Evolutionary conservation across 2,797 vertebrate genomes (phyloP).

Genomic region (Chiloscyllium punctatum): DNA sequence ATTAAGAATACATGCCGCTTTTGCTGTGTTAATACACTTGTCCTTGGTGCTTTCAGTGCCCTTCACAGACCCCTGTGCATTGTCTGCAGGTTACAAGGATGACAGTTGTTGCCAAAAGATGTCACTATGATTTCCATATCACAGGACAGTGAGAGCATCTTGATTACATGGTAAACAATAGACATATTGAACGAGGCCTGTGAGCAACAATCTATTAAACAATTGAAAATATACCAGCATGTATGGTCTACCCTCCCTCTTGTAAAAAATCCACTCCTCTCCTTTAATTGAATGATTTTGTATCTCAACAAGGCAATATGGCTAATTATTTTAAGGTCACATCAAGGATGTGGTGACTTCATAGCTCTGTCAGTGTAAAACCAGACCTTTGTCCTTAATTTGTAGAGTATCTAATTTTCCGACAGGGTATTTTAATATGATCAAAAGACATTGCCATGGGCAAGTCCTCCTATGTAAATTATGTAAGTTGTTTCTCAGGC

Average conservation of each 20-base stretch:
- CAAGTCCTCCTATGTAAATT: not conserved
- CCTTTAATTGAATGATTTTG: not conserved
- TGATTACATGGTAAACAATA: constrained; percentile 36
- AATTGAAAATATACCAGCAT: not conserved
- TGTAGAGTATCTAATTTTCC: not conserved
- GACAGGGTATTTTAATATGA: not conserved
- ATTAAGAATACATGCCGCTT: constrained; percentile 45
- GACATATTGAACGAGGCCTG: not conserved
- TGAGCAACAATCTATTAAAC: not conserved
- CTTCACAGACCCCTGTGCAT: constrained; percentile 42
- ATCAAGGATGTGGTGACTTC: not conserved
- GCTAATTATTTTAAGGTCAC: not conserved
- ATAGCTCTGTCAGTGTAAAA: not conserved
- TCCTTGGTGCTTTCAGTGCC: constrained; percentile 40
- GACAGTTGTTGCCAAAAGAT: constrained; percentile 36
- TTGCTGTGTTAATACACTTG: constrained; percentile 41
- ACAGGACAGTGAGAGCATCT: not conserved
- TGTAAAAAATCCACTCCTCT: not conserved
- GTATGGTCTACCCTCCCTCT: not conserved
- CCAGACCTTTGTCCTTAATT: not conserved
- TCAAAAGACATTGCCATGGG: not conserved
- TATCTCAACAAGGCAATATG: not conserved
- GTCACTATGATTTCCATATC: constrained; percentile 42
- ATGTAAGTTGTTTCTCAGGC: not conserved
- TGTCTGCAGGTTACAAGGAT: constrained; percentile 38